Conservation (phyloP, 2,113 vertebrate genomes). For the Ploceus nigricollis region DNA sequence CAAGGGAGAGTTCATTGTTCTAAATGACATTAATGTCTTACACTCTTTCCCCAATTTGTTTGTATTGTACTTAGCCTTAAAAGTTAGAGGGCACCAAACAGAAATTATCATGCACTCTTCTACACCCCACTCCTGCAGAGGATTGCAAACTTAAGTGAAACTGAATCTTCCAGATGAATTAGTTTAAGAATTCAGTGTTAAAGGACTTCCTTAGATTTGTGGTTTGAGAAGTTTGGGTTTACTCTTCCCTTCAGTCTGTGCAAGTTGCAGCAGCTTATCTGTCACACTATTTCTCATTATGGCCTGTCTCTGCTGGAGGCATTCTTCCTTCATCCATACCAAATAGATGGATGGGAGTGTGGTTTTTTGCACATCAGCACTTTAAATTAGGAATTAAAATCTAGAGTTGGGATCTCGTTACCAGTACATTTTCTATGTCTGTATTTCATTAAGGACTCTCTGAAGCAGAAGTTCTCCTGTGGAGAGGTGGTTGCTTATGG, state of each 20-base stretch:
- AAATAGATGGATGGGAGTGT: neutral
- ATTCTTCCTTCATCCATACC: neutral
- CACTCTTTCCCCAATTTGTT: neutral
- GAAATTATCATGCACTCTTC: accelerated
- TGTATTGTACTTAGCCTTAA: neutral
- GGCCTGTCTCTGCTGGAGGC: neutral
- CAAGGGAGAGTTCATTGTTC: neutral
- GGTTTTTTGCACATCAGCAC: neutral
- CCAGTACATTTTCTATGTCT: neutral
- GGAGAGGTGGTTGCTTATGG: neutral
- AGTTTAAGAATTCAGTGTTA: neutral
- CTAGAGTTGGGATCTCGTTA: neutral
- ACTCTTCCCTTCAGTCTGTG: neutral
- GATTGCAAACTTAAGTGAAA: neutral
- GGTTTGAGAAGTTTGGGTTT: neutral
- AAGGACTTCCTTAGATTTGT: neutral
- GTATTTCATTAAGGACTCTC: neutral
- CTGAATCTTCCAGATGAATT: neutral
- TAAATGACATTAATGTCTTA: neutral
- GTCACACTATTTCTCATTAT: neutral
- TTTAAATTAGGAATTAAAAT: neutral
- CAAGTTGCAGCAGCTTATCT: neutral
- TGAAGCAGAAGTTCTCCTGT: neutral
- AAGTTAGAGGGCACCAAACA: neutral
- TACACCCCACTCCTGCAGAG: neutral